Evolutionary conservation across 2,797 vertebrate genomes (phyloP).

Genomic region (Rhabdomys pumilio): DNA sequence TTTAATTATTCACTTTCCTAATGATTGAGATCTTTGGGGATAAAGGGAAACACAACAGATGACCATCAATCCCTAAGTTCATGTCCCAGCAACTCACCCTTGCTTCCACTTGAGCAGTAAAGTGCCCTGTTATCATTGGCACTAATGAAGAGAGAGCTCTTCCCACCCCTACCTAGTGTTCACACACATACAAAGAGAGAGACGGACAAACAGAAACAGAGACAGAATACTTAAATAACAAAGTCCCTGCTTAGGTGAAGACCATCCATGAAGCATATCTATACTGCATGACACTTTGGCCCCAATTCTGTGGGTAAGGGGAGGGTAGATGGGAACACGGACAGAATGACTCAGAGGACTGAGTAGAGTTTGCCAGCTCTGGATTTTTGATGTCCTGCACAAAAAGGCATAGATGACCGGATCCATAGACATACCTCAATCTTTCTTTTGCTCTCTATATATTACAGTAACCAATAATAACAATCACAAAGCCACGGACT

Average conservation of each 20-base stretch:
- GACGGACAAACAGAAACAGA: neutral
- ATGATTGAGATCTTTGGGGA: neutral
- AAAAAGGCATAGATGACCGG: neutral
- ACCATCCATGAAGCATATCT: neutral
- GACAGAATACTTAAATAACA: neutral
- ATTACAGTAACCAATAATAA: neutral
- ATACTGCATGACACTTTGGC: neutral
- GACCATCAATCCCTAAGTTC: neutral
- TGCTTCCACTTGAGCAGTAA: neutral
- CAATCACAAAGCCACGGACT: neutral
- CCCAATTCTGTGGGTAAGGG: neutral
- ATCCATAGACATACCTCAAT: neutral
- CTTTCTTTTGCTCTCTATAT: neutral
- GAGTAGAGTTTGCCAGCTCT: neutral
- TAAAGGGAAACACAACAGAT: neutral
- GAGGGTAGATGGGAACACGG: accelerated
- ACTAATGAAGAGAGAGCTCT: too few relatives aligned
- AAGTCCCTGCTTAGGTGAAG: neutral
- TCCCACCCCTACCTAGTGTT: neutral
- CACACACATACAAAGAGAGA: neutral
- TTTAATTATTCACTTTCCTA: neutral
- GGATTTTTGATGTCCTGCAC: neutral
- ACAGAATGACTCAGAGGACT: neutral
- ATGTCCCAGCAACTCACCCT: neutral
- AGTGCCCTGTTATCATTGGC: neutral